Evolutionary conservation across 2,113 vertebrate genomes (phyloP).

Genomic region (Poeciliopsis prolifica): DNA sequence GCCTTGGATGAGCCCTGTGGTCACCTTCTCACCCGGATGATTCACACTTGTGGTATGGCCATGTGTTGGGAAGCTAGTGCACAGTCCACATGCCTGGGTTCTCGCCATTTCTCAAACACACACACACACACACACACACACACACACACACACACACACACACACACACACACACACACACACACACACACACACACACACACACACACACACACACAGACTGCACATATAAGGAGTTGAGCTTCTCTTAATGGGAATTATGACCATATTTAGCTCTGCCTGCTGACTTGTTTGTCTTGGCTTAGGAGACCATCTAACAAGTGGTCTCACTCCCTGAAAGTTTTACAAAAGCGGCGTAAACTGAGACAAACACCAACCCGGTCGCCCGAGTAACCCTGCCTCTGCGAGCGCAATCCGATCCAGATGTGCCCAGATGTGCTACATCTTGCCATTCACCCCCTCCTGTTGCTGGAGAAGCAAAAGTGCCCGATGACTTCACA

Average conservation of each 20-base stretch:
- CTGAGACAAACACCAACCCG: constrained; percentile 34
- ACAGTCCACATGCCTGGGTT: constrained; percentile 34
- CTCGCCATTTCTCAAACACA: constrained; percentile 26
- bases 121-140: constrained; percentile 28
- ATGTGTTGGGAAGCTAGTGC: constrained; percentile 58
- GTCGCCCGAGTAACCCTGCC: constrained; percentile 38
- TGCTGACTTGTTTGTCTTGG: constrained; percentile 76
- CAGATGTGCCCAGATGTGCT: constrained; percentile 73
- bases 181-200: constrained; percentile 25
- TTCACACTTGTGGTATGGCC: constrained; percentile 67
- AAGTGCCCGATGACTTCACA: constrained; percentile 25
- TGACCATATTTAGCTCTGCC: constrained; percentile 84
- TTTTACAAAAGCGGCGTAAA: constrained; percentile 48
- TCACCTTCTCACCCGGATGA: constrained; percentile 57
- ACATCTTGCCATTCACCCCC: constrained; percentile 33
- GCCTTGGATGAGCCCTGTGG: constrained; percentile 16
- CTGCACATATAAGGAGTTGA: constrained; percentile 83
- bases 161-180: constrained; percentile 20
- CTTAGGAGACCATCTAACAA: constrained; percentile 51
- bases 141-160: constrained; percentile 8
- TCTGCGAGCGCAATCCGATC: constrained; percentile 59
- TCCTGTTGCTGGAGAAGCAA: constrained; percentile 34
- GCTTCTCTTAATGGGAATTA: constrained; percentile 75
- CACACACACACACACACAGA: constrained; percentile 27
- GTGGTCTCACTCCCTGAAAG: constrained; percentile 45